Conservation (phyloP, 2,113 vertebrate genomes). For the Ptilonorhynchus violaceus region DNA sequence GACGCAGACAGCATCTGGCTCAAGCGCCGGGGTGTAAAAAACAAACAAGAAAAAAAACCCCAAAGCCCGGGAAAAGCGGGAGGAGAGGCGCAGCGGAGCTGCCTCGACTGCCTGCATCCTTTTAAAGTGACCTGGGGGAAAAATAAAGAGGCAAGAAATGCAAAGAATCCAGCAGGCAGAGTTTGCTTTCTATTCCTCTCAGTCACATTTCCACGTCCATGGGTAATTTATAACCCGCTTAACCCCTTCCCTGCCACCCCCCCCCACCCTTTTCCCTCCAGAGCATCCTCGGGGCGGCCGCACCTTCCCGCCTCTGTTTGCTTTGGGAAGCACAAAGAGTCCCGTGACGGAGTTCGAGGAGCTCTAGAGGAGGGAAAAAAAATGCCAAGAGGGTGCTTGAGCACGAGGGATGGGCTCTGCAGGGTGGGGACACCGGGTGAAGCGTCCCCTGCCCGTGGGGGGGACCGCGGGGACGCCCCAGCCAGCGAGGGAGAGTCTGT, state of each 20-base stretch:
- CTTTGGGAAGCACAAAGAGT: background rate
- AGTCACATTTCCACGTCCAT: slow-evolving; percentile 43
- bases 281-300: background rate
- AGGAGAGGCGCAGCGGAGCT: background rate
- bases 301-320: slow-evolving; percentile 19
- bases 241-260: slow-evolving; percentile 32
- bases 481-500: fast-evolving
- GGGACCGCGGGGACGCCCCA: fast-evolving
- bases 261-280: background rate
- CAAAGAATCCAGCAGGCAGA: slow-evolving; percentile 60
- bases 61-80: background rate
- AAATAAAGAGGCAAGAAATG: slow-evolving; percentile 71
- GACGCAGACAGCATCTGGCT: slow-evolving; percentile 44
- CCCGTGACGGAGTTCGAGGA: background rate
- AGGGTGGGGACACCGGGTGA: fast-evolving
- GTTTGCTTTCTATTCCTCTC: slow-evolving; percentile 56
- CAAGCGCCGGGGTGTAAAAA: slow-evolving; percentile 35
- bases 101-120: slow-evolving; percentile 54
- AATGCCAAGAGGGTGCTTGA: background rate
- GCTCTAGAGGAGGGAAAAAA: background rate
- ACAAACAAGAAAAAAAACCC: background rate
- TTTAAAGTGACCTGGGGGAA: slow-evolving; percentile 65
- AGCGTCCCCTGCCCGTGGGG: fast-evolving
- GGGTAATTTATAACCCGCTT: slow-evolving; percentile 57
- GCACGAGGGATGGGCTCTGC: background rate